Evolutionary conservation across 2,888 invertebrate species (phyloP).

Genomic region (Lepidonotus clava): DNA sequence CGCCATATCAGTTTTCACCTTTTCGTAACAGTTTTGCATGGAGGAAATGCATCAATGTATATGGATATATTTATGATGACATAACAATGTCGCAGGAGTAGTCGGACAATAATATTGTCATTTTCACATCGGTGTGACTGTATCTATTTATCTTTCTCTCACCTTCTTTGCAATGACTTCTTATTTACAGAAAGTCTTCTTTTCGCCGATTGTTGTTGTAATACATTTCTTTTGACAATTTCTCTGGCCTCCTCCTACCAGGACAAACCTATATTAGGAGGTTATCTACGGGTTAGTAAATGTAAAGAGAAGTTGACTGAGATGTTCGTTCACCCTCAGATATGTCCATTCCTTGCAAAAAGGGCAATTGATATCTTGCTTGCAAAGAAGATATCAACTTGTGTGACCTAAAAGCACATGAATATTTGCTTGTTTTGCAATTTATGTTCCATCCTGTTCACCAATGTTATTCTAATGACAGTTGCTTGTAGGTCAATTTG

Average conservation of each 20-base stretch:
- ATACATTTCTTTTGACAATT: background rate
- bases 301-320: background rate
- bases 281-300: background rate
- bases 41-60: too few relatives aligned
- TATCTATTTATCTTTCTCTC: too few relatives aligned
- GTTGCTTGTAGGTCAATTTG: background rate
- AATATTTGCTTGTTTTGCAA: background rate
- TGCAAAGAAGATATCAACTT: slow-evolving; percentile 37
- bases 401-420: slow-evolving; percentile 25
- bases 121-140: too few relatives aligned
- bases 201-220: slow-evolving; percentile 10
- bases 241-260: background rate
- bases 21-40: too few relatives aligned
- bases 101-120: too few relatives aligned
- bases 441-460: background rate
- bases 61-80: too few relatives aligned
- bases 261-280: background rate
- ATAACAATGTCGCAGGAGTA: too few relatives aligned
- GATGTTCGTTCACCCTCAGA: background rate
- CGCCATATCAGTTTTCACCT: too few relatives aligned
- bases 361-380: slow-evolving; percentile 34
- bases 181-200: too few relatives aligned
- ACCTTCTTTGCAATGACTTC: background rate
- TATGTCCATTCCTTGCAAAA: background rate
- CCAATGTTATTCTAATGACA: background rate